Base-by-base conservation (phyloP, 1,140 invertebrate genomes). In the Diorhabda sublineata region DNA sequence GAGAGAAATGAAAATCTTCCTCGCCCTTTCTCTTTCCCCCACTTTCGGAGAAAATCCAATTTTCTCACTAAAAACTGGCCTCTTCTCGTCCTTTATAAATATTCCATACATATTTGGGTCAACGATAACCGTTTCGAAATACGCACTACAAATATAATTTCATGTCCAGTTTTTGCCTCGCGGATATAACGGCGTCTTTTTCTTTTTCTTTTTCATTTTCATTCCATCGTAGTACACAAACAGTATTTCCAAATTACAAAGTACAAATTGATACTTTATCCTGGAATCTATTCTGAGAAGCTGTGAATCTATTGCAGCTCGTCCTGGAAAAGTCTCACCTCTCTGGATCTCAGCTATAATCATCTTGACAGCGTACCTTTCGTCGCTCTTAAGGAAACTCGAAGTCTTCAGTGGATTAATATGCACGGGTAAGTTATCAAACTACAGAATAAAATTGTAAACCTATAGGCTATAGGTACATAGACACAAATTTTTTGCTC, bases 291-390 rank as follows among this genome's bases (percentile, higher is more conserved):
- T 26, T 26, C 26, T 42, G 2, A 58, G 57, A 60, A 65, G 60
- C 69, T 67, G 65, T 68, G 66, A 61, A 26, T 74, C 71, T 74
- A 71, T 86, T 84, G 67, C 83, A 88, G 88, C 75, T 85, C 87
- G 8, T 85, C 88, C 83, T 81, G 83, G 63, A 82, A 83, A 73
- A 85, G 84, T 61, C 82, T 91, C 45, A 86, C 85, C 57, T 90
- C 89, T 47, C 79, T 92, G 80, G 90, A 92, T 82, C 83, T 91
- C 61, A 89, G 89, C 74, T 90, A 89, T 82, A 91, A 91, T 81
- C 85, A 88, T 80, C 84, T 92, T 72, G 85, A 87, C 75, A 84
- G 86, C 75, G 82, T 91, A 74, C 90, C 90, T 43, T 84, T 87
- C 66, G 79, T 84, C 70, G 86, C 89, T 52, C 82, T 92, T 66